Percentiles rank a stretch among this genome's conserved stretches.
Evolutionary conservation across 2,888 invertebrate genomes (phyloP).

Genomic region (Pachydiplax longipennis): DNA sequence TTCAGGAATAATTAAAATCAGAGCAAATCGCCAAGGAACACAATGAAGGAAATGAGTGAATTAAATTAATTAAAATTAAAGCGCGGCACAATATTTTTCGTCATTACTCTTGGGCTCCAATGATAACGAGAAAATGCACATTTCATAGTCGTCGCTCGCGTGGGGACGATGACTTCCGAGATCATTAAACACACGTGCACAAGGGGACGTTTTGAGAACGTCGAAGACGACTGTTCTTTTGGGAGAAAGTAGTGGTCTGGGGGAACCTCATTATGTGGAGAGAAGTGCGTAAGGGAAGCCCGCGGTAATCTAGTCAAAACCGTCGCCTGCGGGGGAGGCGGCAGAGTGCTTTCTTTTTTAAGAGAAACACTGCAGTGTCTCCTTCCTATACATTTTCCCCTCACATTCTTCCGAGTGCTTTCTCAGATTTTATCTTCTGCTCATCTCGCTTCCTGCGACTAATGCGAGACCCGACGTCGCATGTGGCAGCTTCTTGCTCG

Average conservation of each 20-base stretch:
- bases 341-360: not conserved
- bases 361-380: not conserved
- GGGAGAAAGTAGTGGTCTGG: not conserved
- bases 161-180: not conserved
- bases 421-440: not conserved
- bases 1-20: too few species aligned
- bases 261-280: not conserved
- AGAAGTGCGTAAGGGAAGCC: not conserved
- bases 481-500: not conserved
- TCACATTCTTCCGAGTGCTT: not conserved
- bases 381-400: not conserved
- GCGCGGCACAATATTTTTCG: not conserved
- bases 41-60: not conserved
- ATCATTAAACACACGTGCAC: slow-evolving; percentile 6
- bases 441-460: not conserved
- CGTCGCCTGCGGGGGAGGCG: not conserved
- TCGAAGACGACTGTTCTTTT: not conserved
- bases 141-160: not conserved
- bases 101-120: not conserved
- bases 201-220: not conserved
- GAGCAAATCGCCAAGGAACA: not conserved
- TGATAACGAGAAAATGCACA: too few species aligned
- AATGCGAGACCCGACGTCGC: not conserved
- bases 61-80: too few species aligned
- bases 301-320: slow-evolving; percentile 9